phyloP scores from a whole-genome alignment of 92 coral and sea anemone species.

The Porites lobata region DNA sequence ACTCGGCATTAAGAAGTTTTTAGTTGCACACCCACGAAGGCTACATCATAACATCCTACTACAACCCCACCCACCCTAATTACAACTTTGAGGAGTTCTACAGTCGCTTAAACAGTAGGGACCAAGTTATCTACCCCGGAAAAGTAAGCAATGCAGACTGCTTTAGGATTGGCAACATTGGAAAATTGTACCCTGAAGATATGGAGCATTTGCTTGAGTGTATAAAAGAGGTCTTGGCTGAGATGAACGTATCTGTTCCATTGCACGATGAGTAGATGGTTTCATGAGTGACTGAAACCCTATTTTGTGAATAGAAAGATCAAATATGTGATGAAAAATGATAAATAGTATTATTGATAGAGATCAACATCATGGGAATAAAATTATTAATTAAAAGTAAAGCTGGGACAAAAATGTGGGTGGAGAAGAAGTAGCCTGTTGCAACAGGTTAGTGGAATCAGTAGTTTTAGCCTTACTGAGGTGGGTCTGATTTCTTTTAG shows the following conservation, averaged over 20 bases:
- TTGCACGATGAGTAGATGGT: slow-evolving; percentile 25
- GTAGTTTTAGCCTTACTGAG: too few relatives aligned
- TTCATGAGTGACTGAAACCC: too few relatives aligned
- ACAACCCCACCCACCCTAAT: slow-evolving; percentile 92
- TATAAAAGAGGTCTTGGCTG: slow-evolving; percentile 82
- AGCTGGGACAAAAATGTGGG: too few relatives aligned
- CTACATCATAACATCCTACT: slow-evolving; percentile 94
- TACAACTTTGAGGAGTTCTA: slow-evolving; percentile 90
- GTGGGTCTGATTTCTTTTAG: too few relatives aligned
- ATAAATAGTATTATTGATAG: too few relatives aligned
- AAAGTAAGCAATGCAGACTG: slow-evolving; percentile 94
- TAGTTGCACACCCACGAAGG: slow-evolving; percentile 95
- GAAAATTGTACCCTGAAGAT: slow-evolving; percentile 90
- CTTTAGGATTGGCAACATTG: slow-evolving; percentile 96
- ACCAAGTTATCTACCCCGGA: slow-evolving; percentile 96
- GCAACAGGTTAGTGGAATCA: too few relatives aligned
- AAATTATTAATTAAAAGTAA: too few relatives aligned
- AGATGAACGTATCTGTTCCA: slow-evolving; percentile 86
- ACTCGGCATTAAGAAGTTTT: slow-evolving; percentile 91
- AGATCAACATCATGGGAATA: too few relatives aligned
- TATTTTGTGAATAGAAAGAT: too few relatives aligned
- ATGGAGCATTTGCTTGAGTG: slow-evolving; percentile 89
- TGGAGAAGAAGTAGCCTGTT: too few relatives aligned
- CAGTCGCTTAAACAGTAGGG: slow-evolving; percentile 83
- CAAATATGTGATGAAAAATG: too few relatives aligned